Percentiles rank a stretch among this genome's conserved stretches.
Conservation (phyloP, 2,797 vertebrate genomes). For the Discoglossus pictus region DNA sequence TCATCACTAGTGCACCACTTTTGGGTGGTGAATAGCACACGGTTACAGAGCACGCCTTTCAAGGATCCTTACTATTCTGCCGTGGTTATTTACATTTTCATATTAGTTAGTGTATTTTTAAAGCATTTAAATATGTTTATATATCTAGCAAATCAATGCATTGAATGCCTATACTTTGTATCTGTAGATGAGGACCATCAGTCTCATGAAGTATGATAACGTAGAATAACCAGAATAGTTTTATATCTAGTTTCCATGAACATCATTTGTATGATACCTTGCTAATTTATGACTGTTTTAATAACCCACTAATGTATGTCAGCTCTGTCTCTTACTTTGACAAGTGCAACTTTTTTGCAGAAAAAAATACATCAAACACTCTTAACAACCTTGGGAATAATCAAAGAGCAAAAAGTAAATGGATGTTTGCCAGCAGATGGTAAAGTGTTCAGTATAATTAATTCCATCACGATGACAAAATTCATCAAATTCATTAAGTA, state of each 20-base stretch:
- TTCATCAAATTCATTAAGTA: slow-evolving; percentile 43
- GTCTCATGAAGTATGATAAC: too few species aligned
- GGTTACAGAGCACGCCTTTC: too few species aligned
- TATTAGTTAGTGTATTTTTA: too few species aligned
- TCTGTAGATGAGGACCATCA: too few species aligned
- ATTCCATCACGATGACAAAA: slow-evolving; percentile 34
- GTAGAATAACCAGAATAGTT: too few species aligned
- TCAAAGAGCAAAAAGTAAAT: slow-evolving; percentile 47
- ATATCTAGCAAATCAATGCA: too few species aligned
- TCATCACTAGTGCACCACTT: too few species aligned
- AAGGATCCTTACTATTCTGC: too few species aligned
- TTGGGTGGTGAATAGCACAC: too few species aligned
- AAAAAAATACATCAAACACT: slow-evolving; percentile 28
- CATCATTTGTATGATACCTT: neutral
- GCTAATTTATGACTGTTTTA: slow-evolving; percentile 10
- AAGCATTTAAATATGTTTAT: too few species aligned
- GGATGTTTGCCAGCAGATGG: slow-evolving; percentile 47
- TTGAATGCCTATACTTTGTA: too few species aligned
- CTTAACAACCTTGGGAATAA: slow-evolving; percentile 29
- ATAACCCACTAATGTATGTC: slow-evolving; percentile 48
- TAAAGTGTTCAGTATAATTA: slow-evolving; percentile 37
- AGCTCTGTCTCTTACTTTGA: slow-evolving; percentile 49
- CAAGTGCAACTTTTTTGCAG: slow-evolving; percentile 54
- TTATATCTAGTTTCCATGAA: slow-evolving; percentile 6
- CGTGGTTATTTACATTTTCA: too few species aligned